Base-by-base conservation (phyloP, 2,888 invertebrate species). In the Teleogryllus oceanicus region DNA sequence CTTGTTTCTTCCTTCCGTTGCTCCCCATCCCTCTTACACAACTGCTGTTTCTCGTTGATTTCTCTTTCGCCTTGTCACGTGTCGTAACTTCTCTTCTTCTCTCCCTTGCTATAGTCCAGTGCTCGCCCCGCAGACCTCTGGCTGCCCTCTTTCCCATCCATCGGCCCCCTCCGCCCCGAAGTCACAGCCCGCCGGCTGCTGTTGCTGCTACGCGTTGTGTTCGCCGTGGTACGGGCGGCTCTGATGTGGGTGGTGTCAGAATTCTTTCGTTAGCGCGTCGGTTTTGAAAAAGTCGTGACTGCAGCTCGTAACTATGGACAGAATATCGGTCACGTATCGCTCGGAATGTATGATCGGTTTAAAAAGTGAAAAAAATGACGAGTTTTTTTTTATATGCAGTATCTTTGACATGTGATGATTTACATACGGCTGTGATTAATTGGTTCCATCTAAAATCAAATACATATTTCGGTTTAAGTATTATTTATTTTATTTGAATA, bases 341-440 rank as follows among this genome's bases (percentile, higher is more conserved):
- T 62, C 2, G 62, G 18, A 62, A 62, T 62, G 62, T 62, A 62
- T 62, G 62, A 62, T 62, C 62, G 62, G 62, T 13, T 62, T 62
- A 62, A 62, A 37, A 62, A 62, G 18, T 62, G 3, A 5, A 37
- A 37, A 37, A 37, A 62, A 62, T 18, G 62, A 62, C 62, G 18
- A 62, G 62, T 62, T 62, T 62, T 62, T 62, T 62, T 62, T 62
- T 62, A 62, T 62, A 62, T 62, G 13, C 62, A 62, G 62, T 62
- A 18, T 62, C 3, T 62, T 62, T 62, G 62, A 62, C 62, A 62
- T 62, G 62, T 4, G 62, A 62, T 62, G 62, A 13, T 62, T 62
- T 62, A 62, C 62, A 62, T 62, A 62, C 18, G 62, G 18, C 18
- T 18, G 62, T 62, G 62, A 62, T 62, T 62, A 62, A 62, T 62